Evolutionary conservation across 2,888 invertebrate genomes (phyloP).

Genomic region (Gortyna flavago): DNA sequence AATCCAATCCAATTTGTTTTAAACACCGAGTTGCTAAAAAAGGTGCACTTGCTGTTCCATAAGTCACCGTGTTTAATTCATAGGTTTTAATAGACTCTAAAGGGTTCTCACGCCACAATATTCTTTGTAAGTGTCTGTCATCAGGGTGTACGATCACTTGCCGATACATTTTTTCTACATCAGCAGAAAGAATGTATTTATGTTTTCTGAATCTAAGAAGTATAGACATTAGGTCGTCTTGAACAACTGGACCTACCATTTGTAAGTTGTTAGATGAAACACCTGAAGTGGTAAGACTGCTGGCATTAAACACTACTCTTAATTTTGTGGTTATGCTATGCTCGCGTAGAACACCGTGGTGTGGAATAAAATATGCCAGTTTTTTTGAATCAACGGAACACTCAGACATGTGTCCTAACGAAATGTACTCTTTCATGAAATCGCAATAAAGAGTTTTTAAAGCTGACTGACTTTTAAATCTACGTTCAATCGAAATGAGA

Average conservation of each 20-base stretch:
- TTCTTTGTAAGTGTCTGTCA: neutral
- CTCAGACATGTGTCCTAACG: no score
- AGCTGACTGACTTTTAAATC: neutral
- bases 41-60: neutral
- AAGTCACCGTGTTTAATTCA: neutral
- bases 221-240: neutral
- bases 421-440: neutral
- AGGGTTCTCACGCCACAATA: neutral
- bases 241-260: neutral
- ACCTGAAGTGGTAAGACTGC: no score
- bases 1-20: neutral
- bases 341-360: no score
- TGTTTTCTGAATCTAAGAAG: neutral
- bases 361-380: no score
- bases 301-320: no score
- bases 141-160: neutral
- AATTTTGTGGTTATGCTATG: no score
- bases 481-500: slow-evolving; percentile 4
- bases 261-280: neutral
- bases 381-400: no score
- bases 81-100: neutral
- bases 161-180: no score
- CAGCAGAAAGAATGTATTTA: no score
- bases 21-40: slow-evolving; percentile 5
- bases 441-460: slow-evolving; percentile 1